phyloP scores from a whole-genome alignment of 1,140 invertebrate genomes.

The Druon quercuslanigerum region DNA sequence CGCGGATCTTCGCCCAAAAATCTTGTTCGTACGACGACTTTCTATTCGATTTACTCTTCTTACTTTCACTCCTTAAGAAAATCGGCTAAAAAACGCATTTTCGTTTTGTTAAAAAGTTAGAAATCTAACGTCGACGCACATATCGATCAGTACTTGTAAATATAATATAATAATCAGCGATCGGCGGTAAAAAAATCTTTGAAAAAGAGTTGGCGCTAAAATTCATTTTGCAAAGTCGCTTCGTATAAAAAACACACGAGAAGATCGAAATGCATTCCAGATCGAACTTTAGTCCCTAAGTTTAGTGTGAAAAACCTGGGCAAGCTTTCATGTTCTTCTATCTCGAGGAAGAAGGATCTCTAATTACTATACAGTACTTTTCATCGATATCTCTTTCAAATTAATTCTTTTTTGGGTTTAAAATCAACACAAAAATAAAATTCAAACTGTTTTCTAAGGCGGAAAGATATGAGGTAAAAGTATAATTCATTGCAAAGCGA shows the following conservation, averaged over 20 bases:
- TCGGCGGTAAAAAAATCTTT: slow-evolving; percentile 25
- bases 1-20: slow-evolving; percentile 53
- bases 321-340: neutral
- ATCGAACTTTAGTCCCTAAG: slow-evolving; percentile 29
- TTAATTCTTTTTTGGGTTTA: neutral
- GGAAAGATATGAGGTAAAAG: slow-evolving; percentile 12
- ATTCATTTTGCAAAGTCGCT: slow-evolving; percentile 22
- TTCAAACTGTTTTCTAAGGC: neutral
- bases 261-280: slow-evolving; percentile 20
- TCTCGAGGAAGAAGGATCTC: neutral
- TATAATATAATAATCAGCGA: slow-evolving; percentile 23
- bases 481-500: slow-evolving; percentile 13
- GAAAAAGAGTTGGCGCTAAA: slow-evolving; percentile 13
- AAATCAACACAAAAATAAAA: neutral
- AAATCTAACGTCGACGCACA: slow-evolving; percentile 18
- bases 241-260: slow-evolving; percentile 23
- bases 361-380: slow-evolving; percentile 11
- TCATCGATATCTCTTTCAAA: slow-evolving; percentile 6
- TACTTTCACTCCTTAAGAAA: neutral
- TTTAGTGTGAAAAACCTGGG: slow-evolving; percentile 20
- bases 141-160: neutral
- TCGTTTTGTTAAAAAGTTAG: slow-evolving; percentile 17
- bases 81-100: slow-evolving; percentile 8
- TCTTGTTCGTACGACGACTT: slow-evolving; percentile 30
- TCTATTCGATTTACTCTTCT: neutral